Base-by-base conservation (phyloP, 2,888 invertebrate genomes). In the Melinaea menophilus region DNA sequence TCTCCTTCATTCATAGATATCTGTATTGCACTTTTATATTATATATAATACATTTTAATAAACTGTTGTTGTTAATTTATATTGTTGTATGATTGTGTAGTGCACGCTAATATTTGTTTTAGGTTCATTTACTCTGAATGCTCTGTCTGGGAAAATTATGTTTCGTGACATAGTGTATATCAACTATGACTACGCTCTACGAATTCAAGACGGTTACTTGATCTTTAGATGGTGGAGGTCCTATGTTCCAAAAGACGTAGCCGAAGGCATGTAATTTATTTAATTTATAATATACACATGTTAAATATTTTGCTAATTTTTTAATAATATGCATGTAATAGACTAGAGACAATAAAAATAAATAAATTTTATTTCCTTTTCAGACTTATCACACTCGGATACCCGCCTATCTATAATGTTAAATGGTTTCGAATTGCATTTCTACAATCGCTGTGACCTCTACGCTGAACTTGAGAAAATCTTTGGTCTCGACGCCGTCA, bases 191-290 rank as follows among this genome's bases (percentile, higher is more conserved):
- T 98, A 96, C 85, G 96, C 97, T 45, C 85, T 98, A 54, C 93
- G 98, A 70, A 94, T 98, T 70, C 98, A 98, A 84, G 99, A 99
- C 91, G 99, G 99, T 2, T 98, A 98, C 93, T 92, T 98, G 69
- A 97, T 99, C 86, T 99, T 99, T 88, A 93, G 98, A 58, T 99
- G 98, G 97, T 99, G 99, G 99, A 92, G 97, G 69, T 96, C 97
- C 46, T 98, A 98, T 83, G 95, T 98, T 59, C 97, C 97, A 58
- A 98, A 97, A 87, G 97, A 98, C 92, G 96, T 97, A 47, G 96
- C 96, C 60, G 98, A 98, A 94, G 98, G 98, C 97, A 83, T 75
- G 71, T 41, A 7, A 2, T 37, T 37, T 37, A 22, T 2, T 37
- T 37, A 2, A 2, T 37, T 7, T 9, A 9, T 41, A 41, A 41